Conservation (phyloP, 1,140 invertebrate genomes). For the Cherax destructor region DNA sequence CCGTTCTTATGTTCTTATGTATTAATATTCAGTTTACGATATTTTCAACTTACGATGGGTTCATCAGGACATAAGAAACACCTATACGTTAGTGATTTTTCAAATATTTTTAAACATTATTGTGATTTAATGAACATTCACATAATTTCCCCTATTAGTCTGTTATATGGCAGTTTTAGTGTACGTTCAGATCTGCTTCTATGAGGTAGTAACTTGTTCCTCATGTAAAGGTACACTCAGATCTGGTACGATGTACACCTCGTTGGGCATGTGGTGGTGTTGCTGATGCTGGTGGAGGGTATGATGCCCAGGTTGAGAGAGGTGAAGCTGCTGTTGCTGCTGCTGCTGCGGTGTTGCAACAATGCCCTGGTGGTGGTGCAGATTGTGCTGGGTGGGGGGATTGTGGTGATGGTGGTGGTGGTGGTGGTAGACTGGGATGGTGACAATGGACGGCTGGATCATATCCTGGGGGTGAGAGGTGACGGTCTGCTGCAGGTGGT, state of each 20-base stretch:
- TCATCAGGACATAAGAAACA: too few relatives aligned
- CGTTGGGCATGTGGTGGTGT: background rate
- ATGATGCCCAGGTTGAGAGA: background rate
- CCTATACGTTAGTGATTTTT: too few relatives aligned
- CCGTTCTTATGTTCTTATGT: too few relatives aligned
- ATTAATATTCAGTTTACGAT: too few relatives aligned
- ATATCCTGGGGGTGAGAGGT: background rate
- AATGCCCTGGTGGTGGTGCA: background rate
- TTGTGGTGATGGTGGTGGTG: background rate
- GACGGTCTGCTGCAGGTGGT: background rate
- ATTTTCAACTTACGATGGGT: too few relatives aligned
- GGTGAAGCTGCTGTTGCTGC: background rate
- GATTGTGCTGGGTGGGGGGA: background rate
- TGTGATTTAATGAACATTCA: too few relatives aligned
- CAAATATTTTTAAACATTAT: too few relatives aligned
- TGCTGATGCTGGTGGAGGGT: background rate
- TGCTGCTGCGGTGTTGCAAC: background rate
- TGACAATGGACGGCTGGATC: background rate
- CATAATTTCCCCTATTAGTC: too few relatives aligned
- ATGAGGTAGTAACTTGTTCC: background rate
- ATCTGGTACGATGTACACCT: background rate
- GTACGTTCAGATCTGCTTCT: background rate
- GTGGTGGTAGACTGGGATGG: background rate
- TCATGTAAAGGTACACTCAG: background rate
- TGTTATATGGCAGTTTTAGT: too few relatives aligned